Percentiles rank a stretch among this genome's conserved stretches.
Conservation (phyloP, 2,888 invertebrate species). For the Abrostola tripartita region DNA sequence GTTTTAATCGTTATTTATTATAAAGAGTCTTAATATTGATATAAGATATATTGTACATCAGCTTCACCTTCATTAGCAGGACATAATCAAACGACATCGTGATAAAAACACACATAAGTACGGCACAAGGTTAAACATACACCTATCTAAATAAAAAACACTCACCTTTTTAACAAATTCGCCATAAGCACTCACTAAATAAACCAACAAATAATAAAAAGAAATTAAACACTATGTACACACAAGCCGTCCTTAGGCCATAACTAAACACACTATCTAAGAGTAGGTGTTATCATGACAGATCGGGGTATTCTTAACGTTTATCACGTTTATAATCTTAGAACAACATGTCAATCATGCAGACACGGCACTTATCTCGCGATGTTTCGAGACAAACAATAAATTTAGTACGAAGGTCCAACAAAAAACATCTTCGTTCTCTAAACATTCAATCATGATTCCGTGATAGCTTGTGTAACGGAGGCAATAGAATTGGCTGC, state of each 20-base stretch:
- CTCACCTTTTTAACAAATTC: slow-evolving; percentile 75
- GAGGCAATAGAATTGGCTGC: too few species aligned
- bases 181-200: slow-evolving; percentile 62
- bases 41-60: too few species aligned
- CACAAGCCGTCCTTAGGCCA: slow-evolving; percentile 44
- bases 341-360: slow-evolving; percentile 82
- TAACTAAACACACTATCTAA: slow-evolving; percentile 57
- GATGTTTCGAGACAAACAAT: background rate
- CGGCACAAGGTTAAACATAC: background rate
- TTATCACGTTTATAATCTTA: slow-evolving; percentile 66
- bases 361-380: slow-evolving; percentile 57
- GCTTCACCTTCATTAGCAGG: too few species aligned
- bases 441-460: too few species aligned
- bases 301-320: slow-evolving; percentile 74
- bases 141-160: slow-evolving; percentile 10
- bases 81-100: background rate
- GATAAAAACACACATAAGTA: background rate
- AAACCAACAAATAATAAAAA: slow-evolving; percentile 44
- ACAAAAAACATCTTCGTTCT: background rate
- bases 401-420: background rate
- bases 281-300: slow-evolving; percentile 77
- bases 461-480: too few species aligned
- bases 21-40: too few species aligned
- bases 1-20: too few species aligned
- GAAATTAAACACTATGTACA: slow-evolving; percentile 46